These are phyloP conservation scores for Odocoileus hemionus DNA, from an alignment of 2,113 vertebrate genomes.

Conservation along the genomic window DNA sequence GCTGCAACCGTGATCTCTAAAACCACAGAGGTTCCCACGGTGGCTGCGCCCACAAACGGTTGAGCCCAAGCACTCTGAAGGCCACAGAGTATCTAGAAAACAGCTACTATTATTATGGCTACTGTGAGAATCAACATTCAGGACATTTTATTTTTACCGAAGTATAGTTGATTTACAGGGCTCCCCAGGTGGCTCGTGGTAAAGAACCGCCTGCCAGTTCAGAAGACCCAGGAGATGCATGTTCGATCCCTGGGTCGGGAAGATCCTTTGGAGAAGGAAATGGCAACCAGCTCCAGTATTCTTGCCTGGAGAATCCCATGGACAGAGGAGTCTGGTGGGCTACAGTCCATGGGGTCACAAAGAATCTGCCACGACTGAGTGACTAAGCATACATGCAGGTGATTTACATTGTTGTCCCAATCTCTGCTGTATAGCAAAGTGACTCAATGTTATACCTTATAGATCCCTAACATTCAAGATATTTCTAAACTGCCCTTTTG, in stretches of 20 bases:
- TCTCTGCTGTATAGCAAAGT: neutral
- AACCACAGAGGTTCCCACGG: neutral
- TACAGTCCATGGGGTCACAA: neutral
- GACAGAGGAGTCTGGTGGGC: neutral
- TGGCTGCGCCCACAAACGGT: neutral
- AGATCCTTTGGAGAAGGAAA: neutral
- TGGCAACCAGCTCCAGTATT: fast-evolving
- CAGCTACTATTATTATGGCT: neutral
- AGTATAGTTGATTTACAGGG: neutral
- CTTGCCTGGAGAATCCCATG: neutral
- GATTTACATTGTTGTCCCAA: neutral
- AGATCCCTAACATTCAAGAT: neutral
- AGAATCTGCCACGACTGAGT: neutral
- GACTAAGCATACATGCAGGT: fast-evolving
- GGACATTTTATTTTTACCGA: neutral
- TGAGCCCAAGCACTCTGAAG: neutral
- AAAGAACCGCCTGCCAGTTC: neutral
- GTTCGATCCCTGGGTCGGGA: neutral
- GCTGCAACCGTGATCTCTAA: neutral
- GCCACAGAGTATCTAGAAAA: neutral
- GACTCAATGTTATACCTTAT: neutral
- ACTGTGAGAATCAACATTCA: neutral
- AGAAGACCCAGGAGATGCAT: neutral
- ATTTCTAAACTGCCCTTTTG: neutral
- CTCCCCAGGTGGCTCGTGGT: neutral